These are phyloP conservation scores for Eupristina koningsbergeri DNA, from an alignment of 1,140 invertebrate genomes.

Conservation along the genomic window DNA sequence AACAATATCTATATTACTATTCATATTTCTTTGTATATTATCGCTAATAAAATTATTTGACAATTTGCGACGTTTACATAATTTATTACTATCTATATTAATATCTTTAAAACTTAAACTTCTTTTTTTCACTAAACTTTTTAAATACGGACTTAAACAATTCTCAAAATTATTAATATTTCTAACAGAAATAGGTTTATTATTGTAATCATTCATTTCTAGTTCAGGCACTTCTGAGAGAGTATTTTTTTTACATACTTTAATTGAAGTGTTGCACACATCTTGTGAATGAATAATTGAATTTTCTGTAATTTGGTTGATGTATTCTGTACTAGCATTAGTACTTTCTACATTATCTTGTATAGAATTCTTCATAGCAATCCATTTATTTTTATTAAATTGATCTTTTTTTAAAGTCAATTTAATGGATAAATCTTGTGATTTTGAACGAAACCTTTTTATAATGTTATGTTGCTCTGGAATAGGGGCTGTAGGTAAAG, in stretches of 20 bases:
- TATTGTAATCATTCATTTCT: slow-evolving; percentile 10
- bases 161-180: not conserved
- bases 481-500: slow-evolving; percentile 2
- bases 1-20: not conserved
- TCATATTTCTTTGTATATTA: not conserved
- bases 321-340: not conserved
- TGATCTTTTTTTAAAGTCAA: slow-evolving; percentile 14
- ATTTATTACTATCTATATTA: not conserved
- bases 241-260: no score
- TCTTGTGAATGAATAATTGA: not conserved
- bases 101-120: not conserved
- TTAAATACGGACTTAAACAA: slow-evolving; percentile 12
- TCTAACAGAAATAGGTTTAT: not conserved
- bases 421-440: slow-evolving; percentile 16
- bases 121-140: slow-evolving; percentile 21
- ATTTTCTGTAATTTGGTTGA: not conserved
- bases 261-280: not conserved
- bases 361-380: not conserved
- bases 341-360: not conserved
- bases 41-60: not conserved
- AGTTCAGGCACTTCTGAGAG: slow-evolving; percentile 18
- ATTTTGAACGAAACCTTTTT: not conserved
- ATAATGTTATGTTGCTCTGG: not conserved
- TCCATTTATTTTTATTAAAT: slow-evolving; percentile 16
- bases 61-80: slow-evolving; percentile 6